phyloP scores from a whole-genome alignment of 35 echinoderm and acorn worm species.

The Patiria miniata region DNA sequence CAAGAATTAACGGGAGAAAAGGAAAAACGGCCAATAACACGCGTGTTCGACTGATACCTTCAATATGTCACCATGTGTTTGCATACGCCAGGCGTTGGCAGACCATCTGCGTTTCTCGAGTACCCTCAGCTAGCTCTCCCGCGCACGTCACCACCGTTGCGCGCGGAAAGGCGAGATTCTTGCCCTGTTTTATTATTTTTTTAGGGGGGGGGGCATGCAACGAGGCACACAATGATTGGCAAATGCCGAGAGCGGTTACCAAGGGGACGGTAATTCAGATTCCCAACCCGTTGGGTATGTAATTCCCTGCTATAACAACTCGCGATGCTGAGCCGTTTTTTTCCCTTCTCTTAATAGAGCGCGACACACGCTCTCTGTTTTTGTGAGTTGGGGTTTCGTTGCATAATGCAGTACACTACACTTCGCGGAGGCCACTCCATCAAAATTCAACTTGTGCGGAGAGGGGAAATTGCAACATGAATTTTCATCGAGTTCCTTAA shows the following conservation, averaged over 20 bases:
- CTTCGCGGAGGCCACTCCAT: not conserved
- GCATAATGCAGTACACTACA: not conserved
- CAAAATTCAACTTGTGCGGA: not conserved
- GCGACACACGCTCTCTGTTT: too few species aligned
- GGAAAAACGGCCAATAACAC: slow-evolving; percentile 6
- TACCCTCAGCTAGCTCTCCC: not conserved
- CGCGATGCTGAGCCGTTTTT: too few species aligned
- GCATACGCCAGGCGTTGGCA: not conserved
- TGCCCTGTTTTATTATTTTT: not conserved
- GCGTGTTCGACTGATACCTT: slow-evolving; percentile 14
- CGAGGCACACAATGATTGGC: slow-evolving; percentile 23
- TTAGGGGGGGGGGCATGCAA: too few species aligned
- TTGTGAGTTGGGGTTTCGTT: too few species aligned
- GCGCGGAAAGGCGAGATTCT: slow-evolving; percentile 11
- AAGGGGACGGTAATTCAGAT: slow-evolving; percentile 22
- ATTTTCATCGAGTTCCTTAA: slow-evolving; percentile 19
- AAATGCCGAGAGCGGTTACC: slow-evolving; percentile 24
- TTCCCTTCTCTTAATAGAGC: too few species aligned
- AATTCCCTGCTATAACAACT: slow-evolving; percentile 11
- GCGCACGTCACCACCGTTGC: slow-evolving; percentile 15
- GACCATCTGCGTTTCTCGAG: slow-evolving; percentile 9
- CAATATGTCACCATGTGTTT: slow-evolving; percentile 33
- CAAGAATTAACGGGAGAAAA: not conserved
- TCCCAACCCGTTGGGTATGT: not conserved
- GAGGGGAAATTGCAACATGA: slow-evolving; percentile 22